phyloP scores from a whole-genome alignment of 2,797 vertebrate species.

The Crax fasciolata region DNA sequence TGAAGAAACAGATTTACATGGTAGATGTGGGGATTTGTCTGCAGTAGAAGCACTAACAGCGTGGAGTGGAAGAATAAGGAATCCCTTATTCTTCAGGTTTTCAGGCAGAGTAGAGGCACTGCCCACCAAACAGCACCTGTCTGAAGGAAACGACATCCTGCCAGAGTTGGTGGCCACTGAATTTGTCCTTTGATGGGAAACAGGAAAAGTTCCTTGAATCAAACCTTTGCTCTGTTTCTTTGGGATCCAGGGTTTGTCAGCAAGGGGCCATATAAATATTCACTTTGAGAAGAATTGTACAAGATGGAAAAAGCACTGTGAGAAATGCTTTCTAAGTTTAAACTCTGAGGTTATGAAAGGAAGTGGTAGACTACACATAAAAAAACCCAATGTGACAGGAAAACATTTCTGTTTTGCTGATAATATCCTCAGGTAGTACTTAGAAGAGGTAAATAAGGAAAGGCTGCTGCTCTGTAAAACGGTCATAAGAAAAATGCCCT shows the following conservation, averaged over 20 bases:
- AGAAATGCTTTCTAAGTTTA: neutral
- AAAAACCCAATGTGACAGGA: neutral
- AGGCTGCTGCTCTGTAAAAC: neutral
- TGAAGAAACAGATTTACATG: neutral
- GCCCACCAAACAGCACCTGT: rapidly evolving
- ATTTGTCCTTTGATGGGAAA: neutral
- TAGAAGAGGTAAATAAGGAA: neutral
- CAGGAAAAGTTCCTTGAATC: neutral
- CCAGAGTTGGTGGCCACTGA: neutral
- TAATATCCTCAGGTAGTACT: neutral
- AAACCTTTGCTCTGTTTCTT: neutral
- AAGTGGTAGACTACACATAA: neutral
- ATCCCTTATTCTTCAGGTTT: neutral
- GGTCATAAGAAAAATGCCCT: neutral
- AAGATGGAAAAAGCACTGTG: neutral
- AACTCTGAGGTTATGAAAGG: neutral
- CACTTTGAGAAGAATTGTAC: neutral
- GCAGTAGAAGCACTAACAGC: neutral
- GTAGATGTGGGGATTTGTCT: neutral
- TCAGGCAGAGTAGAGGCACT: neutral
- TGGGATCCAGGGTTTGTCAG: neutral
- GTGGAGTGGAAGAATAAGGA: neutral
- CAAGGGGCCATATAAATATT: neutral
- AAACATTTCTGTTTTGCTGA: neutral
- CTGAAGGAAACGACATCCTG: neutral